These are phyloP conservation scores for Apogon talboti DNA, from an alignment of 2,797 vertebrate species.

Conservation along the genomic window DNA sequence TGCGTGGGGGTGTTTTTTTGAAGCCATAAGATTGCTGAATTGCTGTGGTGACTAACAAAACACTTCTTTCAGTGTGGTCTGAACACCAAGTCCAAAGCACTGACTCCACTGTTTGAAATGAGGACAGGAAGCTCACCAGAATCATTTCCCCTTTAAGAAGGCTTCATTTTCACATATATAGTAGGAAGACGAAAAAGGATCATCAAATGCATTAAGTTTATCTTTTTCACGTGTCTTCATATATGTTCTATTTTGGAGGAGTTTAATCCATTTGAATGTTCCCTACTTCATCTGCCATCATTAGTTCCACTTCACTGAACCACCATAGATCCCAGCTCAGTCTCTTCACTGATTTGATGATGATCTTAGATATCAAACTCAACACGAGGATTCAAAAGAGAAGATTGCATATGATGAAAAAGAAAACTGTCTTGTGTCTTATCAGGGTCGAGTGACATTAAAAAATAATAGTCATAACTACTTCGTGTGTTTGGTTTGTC, in stretches of 20 bases:
- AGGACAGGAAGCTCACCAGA: slow-evolving; percentile 29
- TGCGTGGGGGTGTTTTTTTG: slow-evolving; percentile 45
- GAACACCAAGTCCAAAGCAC: slow-evolving; percentile 45
- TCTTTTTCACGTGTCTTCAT: slow-evolving; percentile 12
- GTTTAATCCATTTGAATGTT: slow-evolving; percentile 40
- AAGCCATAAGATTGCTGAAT: slow-evolving; percentile 56
- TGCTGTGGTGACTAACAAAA: slow-evolving; percentile 62
- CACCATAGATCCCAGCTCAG: neutral
- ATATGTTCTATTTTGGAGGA: slow-evolving; percentile 20
- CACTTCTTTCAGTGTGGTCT: slow-evolving; percentile 43
- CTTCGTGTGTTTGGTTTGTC: slow-evolving; percentile 17
- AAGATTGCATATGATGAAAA: neutral
- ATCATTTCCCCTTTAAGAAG: slow-evolving; percentile 18
- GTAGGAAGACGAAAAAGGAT: slow-evolving; percentile 8
- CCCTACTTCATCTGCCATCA: slow-evolving; percentile 18
- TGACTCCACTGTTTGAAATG: slow-evolving; percentile 40
- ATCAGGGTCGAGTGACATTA: neutral
- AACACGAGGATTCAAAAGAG: neutral
- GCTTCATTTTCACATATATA: slow-evolving; percentile 6
- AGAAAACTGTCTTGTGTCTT: neutral
- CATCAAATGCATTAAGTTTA: slow-evolving; percentile 22
- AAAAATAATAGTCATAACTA: slow-evolving; percentile 10
- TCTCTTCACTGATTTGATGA: slow-evolving; percentile 1
- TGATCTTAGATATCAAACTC: slow-evolving; percentile 3
- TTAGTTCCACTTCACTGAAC: slow-evolving; percentile 30